Evolutionary conservation across 2,797 vertebrate genomes (phyloP), one percentile per base, ranked within the genome.

Genomic region (Crenichthys baileyi): DNA sequence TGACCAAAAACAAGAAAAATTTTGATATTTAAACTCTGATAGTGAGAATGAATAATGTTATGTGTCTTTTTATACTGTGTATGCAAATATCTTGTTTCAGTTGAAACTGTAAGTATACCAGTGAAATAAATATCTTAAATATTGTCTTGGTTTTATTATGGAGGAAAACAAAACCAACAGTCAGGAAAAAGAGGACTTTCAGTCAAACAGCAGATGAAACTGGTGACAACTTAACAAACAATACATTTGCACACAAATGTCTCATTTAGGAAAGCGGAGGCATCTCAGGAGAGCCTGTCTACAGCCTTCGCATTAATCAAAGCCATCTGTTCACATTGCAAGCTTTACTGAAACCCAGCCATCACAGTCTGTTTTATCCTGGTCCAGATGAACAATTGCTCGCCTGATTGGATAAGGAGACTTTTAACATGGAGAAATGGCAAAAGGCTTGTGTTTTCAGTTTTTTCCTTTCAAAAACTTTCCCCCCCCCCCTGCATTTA

Each of bases 261-360:
- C 91, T 93, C 90, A 92, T 90, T 93, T 91, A 92, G 88, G 84
- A 91, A 91, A 90, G 83, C 82, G 88, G 85, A 91, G 73, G 83
- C 83, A 88, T 90, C 87, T 74, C 82, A 86, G 90, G 93, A 92
- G 87, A 84, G 86, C 82, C 85, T 91, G 88, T 91, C 89, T 89
- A 80, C 83, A 90, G 90, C 83, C 76, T 84, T 82, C 12, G 50
- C 89, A 90, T 93, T 92, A 92, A 92, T 94, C 91, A 86, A 91
- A 91, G 89, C 94, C 94, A 94, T 95, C 94, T 95, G 94, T 85
- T 95, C 93, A 89, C 83, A 86, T 89, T 89, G 91, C 84, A 85
- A 90, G 92, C 86, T 93, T 93, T 90, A 90, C 83, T 94, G 93
- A 94, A 93, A 89, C 61, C 67, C 84, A 81, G 92, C 91, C 92